Percentiles rank a stretch among this genome's conserved stretches.
Evolutionary conservation across 2,888 invertebrate genomes (phyloP).

Genomic region (Callosobruchus maculatus): DNA sequence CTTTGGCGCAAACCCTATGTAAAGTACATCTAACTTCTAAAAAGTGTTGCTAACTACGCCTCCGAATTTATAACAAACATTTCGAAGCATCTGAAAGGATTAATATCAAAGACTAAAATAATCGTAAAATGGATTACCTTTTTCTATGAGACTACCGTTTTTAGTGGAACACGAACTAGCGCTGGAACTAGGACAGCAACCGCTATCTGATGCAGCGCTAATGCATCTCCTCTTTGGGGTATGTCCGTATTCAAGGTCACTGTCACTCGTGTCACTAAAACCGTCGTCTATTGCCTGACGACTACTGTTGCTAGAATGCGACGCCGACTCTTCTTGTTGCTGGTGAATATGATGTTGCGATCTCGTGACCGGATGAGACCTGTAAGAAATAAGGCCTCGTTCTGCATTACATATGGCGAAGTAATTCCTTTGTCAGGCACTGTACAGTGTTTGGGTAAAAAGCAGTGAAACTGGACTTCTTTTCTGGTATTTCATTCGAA

Average conservation of each 20-base stretch:
- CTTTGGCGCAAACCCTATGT: no score
- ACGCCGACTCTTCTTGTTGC: constrained; percentile 2
- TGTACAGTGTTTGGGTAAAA: no score
- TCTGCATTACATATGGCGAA: no score
- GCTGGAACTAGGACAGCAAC: constrained; percentile 43
- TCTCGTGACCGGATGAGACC: constrained; percentile 4
- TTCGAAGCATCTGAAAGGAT: no score
- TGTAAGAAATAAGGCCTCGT: not conserved
- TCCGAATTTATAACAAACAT: no score
- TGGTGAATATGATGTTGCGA: not conserved
- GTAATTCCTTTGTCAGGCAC: no score
- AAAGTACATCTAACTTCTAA: no score
- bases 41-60: no score
- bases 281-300: constrained; percentile 9
- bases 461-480: no score
- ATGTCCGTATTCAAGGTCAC: constrained; percentile 37
- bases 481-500: no score
- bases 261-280: constrained; percentile 33
- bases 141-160: constrained; percentile 3
- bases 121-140: not conserved
- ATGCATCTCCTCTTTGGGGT: constrained; percentile 40
- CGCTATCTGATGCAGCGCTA: constrained; percentile 41
- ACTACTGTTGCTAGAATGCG: not conserved
- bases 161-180: constrained; percentile 31
- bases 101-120: no score